Evolutionary conservation across 2,888 invertebrate genomes (phyloP), one percentile per base, ranked within the genome.

Genomic region (Drosophila tanythrix): DNA sequence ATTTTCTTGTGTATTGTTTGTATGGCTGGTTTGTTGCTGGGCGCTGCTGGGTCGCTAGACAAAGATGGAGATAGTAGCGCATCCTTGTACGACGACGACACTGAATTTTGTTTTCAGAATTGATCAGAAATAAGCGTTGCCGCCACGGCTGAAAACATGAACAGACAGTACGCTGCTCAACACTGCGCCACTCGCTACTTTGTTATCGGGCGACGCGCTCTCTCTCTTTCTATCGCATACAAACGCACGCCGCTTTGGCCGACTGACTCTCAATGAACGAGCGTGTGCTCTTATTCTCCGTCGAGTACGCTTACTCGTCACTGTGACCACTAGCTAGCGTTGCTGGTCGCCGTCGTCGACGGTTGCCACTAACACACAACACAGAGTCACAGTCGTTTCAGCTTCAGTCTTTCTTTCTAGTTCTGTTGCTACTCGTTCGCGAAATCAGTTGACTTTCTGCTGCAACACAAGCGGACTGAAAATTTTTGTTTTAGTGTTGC

Each of bases 351-450:
- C 53, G 70, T 76, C 53, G 71, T 77, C 58, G 64, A 70, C 58
- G 78, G 60, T 79, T 71, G 77, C 60, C 68, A 73, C 83, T 80
- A 80, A 80, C 68, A 77, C 67, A 81, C 79, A 79, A 80, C 74
- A 81, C 78, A 73, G 69, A 81, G 82, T 56, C 74, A 46, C 82
- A 81, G 82, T 81, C 84, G 76, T 81, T 83, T 85, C 80, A 86
- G 84, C 79, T 90, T 90, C 82, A 86, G 89, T 89, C 90, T 89
- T 87, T 88, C 89, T 91, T 90, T 89, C 86, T 90, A 90, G 91
- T 91, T 91, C 89, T 91, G 89, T 90, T 89, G 90, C 89, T 90
- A 90, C 91, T 91, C 91, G 91, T 91, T 91, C 89, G 91, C 90
- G 88, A 91, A 91, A 91, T 91, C 91, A 91, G 91, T 91, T 91